Conservation (phyloP, 2,888 invertebrate species). For the Aporophyla nigra region DNA sequence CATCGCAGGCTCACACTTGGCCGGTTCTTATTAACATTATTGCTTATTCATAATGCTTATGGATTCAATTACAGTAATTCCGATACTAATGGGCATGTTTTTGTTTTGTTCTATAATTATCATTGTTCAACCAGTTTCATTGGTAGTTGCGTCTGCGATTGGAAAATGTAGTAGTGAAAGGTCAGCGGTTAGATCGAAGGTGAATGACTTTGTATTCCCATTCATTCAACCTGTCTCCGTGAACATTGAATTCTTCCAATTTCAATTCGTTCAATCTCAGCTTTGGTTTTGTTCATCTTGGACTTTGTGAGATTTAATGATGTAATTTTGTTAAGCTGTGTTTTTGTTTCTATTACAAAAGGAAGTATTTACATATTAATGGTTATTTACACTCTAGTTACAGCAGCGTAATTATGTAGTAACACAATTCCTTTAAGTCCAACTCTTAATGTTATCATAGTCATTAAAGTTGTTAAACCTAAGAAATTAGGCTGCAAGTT, state of each 20-base stretch:
- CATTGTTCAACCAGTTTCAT: slow-evolving; percentile 39
- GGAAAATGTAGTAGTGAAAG: slow-evolving; percentile 56
- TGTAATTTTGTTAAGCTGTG: background rate
- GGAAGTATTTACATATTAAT: background rate
- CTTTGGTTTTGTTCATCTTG: slow-evolving; percentile 7
- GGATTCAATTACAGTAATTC: slow-evolving; percentile 31
- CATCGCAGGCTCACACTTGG: background rate
- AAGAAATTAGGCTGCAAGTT: slow-evolving; percentile 53
- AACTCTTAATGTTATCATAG: slow-evolving; percentile 5
- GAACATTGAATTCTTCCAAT: slow-evolving; percentile 10
- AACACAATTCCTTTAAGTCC: slow-evolving; percentile 12
- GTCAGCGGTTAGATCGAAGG: slow-evolving; percentile 48
- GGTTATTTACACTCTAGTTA: slow-evolving; percentile 8
- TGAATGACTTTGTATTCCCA: slow-evolving; percentile 45
- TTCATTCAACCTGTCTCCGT: slow-evolving; percentile 43
- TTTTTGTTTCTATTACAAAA: slow-evolving; percentile 2
- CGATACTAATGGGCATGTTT: slow-evolving; percentile 38
- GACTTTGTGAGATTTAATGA: slow-evolving; percentile 6
- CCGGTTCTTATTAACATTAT: slow-evolving; percentile 14
- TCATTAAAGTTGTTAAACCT: slow-evolving; percentile 33
- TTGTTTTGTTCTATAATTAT: slow-evolving; percentile 44
- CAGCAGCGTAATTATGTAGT: slow-evolving; percentile 12
- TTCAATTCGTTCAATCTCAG: background rate
- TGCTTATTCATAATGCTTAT: slow-evolving; percentile 42
- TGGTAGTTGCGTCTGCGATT: slow-evolving; percentile 43